Conservation (phyloP, 2,888 invertebrate species). For the Hyppa rectilinea region DNA sequence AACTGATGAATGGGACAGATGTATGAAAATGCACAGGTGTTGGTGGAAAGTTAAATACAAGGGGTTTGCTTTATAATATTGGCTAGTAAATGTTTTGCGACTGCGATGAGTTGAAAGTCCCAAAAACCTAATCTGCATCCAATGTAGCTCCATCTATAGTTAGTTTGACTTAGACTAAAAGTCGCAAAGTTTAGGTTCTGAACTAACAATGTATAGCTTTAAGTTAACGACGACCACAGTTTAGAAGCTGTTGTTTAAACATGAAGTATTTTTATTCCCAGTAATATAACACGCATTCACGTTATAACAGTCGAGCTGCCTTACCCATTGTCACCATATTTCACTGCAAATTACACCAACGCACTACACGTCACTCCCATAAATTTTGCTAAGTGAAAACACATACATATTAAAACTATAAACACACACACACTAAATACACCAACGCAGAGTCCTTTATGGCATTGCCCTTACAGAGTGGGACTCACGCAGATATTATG, state of each 20-base stretch:
- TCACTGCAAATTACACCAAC: slow-evolving; percentile 45
- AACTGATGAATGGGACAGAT: neutral
- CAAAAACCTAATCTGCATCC: no score
- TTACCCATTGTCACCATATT: slow-evolving; percentile 37
- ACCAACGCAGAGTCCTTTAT: slow-evolving; percentile 27
- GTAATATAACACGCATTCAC: neutral
- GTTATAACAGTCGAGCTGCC: neutral
- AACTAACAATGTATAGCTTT: neutral
- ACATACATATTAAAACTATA: slow-evolving; percentile 36
- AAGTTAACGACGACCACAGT: no score
- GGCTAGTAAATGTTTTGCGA: neutral
- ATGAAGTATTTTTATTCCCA: neutral
- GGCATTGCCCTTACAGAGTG: slow-evolving; percentile 44
- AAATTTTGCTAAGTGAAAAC: slow-evolving; percentile 38
- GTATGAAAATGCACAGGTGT: neutral
- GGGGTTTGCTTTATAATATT: neutral
- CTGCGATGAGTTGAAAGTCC: neutral
- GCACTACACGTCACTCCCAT: slow-evolving; percentile 36
- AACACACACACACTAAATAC: neutral
- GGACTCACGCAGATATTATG: slow-evolving; percentile 61
- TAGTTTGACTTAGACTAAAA: neutral
- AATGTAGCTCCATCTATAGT: neutral
- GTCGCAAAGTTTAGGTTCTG: neutral
- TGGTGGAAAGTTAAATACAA: neutral
- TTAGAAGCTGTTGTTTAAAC: no score